These are phyloP conservation scores for Tridacna gigas DNA, from an alignment of 2,888 invertebrate species.

Conservation along the genomic window DNA sequence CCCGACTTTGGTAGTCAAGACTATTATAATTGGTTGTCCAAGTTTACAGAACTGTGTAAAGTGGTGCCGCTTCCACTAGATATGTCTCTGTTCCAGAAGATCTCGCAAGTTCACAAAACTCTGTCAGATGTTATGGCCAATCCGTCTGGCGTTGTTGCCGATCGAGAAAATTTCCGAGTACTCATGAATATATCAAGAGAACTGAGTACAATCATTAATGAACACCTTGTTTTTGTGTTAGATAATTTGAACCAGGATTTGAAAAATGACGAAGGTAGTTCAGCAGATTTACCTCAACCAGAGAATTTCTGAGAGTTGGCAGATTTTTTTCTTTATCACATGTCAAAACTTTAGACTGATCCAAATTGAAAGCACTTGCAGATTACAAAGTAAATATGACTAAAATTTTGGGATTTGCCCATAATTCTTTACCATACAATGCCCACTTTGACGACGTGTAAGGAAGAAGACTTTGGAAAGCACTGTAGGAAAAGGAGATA, in stretches of 20 bases:
- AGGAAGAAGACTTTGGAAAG: no score
- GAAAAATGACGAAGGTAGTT: background rate
- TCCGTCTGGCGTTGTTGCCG: constrained; percentile 80
- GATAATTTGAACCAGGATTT: constrained; percentile 65
- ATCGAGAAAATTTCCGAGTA: constrained; percentile 80
- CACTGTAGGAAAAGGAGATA: background rate
- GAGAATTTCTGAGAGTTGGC: background rate
- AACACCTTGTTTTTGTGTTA: constrained; percentile 79
- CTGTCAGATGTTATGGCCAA: constrained; percentile 82
- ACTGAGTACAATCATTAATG: constrained; percentile 78
- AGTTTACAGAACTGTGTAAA: constrained; percentile 81
- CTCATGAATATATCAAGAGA: constrained; percentile 82
- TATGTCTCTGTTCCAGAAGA: constrained; percentile 79
- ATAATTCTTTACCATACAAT: no score
- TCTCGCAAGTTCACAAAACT: constrained; percentile 82
- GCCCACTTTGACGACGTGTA: no score
- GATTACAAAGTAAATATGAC: background rate
- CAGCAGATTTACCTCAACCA: background rate
- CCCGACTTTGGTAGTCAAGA: constrained; percentile 82
- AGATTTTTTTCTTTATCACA: background rate
- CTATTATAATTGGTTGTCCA: constrained; percentile 83
- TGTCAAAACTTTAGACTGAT: background rate
- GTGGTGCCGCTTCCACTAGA: constrained; percentile 79
- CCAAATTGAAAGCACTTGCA: background rate
- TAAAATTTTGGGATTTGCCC: no score